These are phyloP conservation scores for Xiphophorus hellerii DNA, from an alignment of 2,113 vertebrate genomes.

Conservation along the genomic window DNA sequence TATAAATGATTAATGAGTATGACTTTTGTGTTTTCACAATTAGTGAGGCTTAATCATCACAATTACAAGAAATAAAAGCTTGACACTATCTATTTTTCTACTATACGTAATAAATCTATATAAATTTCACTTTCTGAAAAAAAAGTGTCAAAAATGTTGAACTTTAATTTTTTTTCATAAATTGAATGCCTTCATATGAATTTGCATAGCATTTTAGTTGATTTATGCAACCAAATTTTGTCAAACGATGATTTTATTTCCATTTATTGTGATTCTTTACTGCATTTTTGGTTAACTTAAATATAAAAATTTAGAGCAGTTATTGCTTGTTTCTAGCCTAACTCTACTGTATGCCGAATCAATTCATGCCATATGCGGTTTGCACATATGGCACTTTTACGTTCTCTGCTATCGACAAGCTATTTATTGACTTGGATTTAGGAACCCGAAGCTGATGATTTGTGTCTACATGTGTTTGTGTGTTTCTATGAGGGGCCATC, in stretches of 20 bases:
- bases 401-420: background rate
- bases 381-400: background rate
- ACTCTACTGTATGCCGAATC: background rate
- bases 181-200: background rate
- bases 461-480: background rate
- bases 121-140: no score
- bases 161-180: background rate
- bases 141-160: no score
- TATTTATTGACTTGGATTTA: slow-evolving; percentile 24
- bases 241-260: background rate
- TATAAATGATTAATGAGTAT: no score
- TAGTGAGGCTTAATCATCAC: no score
- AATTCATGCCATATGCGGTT: slow-evolving; percentile 1
- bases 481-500: background rate
- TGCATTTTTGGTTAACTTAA: background rate
- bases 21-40: no score
- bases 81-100: no score
- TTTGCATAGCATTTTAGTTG: background rate
- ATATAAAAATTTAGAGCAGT: background rate
- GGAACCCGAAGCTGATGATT: slow-evolving; percentile 22
- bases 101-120: no score
- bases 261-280: slow-evolving; percentile 3
- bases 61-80: no score
- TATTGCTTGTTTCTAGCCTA: background rate
- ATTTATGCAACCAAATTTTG: background rate